Evolutionary conservation across 2,797 vertebrate genomes (phyloP).

Genomic region (Spinus olivaceus): DNA sequence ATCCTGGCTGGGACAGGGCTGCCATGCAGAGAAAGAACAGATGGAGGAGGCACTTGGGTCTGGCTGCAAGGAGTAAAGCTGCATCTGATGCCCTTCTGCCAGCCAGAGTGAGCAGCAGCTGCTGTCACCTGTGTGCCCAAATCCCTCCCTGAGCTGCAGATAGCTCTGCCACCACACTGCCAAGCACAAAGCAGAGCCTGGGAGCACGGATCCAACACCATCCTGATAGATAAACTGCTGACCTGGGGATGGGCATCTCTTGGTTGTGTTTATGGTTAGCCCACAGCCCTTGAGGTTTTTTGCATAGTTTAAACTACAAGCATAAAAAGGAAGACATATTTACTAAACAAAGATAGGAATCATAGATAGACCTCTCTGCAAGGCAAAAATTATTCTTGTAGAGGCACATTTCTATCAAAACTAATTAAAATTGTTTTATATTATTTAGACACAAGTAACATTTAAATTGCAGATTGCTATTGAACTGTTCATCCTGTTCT

Average conservation of each 20-base stretch:
- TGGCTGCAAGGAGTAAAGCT: not conserved
- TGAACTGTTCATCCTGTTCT: not conserved
- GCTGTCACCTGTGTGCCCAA: not conserved
- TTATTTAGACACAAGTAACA: not conserved
- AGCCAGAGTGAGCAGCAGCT: not conserved
- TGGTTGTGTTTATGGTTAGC: not conserved
- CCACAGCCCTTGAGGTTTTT: not conserved
- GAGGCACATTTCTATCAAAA: not conserved
- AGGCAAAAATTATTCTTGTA: not conserved
- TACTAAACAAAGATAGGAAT: not conserved
- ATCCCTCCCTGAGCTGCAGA: not conserved
- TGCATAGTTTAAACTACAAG: not conserved
- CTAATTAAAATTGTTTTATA: not conserved
- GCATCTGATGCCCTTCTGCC: not conserved
- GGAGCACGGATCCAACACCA: fast-evolving
- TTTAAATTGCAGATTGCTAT: not conserved
- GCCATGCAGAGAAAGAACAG: not conserved
- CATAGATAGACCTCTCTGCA: not conserved
- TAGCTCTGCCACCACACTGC: not conserved
- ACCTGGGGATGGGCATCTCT: not conserved
- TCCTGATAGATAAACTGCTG: not conserved
- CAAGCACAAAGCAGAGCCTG: not conserved
- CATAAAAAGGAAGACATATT: not conserved
- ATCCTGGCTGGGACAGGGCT: not conserved
- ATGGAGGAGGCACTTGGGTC: not conserved